phyloP scores from a whole-genome alignment of 2,797 vertebrate species.

The Petrocephalus schoutedeni region DNA sequence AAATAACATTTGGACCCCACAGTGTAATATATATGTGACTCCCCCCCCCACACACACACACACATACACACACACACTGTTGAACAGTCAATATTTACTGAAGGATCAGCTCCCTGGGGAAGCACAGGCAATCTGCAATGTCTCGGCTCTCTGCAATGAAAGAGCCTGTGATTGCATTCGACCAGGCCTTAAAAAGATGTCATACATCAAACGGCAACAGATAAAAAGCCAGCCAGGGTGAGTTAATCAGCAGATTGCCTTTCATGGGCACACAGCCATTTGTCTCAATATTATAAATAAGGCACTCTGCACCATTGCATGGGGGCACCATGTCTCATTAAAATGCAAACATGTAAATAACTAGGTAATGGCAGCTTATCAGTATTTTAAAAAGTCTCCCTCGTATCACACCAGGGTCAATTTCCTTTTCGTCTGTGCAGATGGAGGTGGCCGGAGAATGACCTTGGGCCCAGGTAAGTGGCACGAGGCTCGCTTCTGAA shows the following conservation, averaged over 20 bases:
- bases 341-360: constrained; percentile 49
- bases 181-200: constrained; percentile 66
- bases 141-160: constrained; percentile 54
- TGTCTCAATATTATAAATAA: constrained; percentile 65
- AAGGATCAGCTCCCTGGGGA: constrained; percentile 62
- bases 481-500: not conserved
- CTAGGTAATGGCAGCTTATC: constrained; percentile 12
- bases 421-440: constrained; percentile 42
- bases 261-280: constrained; percentile 54
- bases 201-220: constrained; percentile 71
- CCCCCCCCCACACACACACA: not conserved
- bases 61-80: constrained; percentile 45
- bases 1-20: not conserved
- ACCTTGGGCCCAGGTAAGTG: constrained; percentile 45
- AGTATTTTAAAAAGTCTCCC: constrained; percentile 21
- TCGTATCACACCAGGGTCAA: constrained; percentile 28
- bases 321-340: constrained; percentile 41
- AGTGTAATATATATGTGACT: not conserved
- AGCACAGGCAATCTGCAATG: constrained; percentile 56
- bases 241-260: constrained; percentile 73
- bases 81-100: constrained; percentile 69
- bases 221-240: constrained; percentile 63
- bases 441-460: constrained; percentile 35
- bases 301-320: constrained; percentile 26
- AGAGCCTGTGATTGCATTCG: constrained; percentile 69